Percentiles rank a stretch among this genome's conserved stretches.
Conservation (phyloP, 2,888 invertebrate species). For the Caenorhabditis sulstoni region DNA sequence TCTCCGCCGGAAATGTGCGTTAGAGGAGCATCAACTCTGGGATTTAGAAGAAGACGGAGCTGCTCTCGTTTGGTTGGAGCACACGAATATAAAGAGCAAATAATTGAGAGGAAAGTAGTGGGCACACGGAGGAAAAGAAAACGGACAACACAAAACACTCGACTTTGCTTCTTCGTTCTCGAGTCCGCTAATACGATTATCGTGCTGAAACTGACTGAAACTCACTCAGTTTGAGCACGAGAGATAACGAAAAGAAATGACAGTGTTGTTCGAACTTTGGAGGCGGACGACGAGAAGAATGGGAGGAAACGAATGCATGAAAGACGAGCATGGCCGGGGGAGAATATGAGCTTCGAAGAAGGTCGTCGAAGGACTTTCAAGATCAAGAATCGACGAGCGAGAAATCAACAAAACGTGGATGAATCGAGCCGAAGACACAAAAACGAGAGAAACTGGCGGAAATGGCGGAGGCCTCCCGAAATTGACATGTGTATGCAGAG, state of each 20-base stretch:
- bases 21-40: slow-evolving; percentile 18
- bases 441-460: slow-evolving; percentile 12
- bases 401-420: slow-evolving; percentile 15
- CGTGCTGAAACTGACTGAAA: slow-evolving; percentile 12
- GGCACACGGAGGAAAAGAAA: slow-evolving; percentile 1
- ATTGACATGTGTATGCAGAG: slow-evolving; percentile 54
- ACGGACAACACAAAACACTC: slow-evolving; percentile 33
- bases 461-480: slow-evolving; percentile 9
- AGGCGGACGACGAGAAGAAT: slow-evolving; percentile 1
- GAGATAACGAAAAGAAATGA: not conserved
- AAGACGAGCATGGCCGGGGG: slow-evolving; percentile 33
- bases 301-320: slow-evolving; percentile 23
- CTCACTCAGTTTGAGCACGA: no score
- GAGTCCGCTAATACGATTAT: slow-evolving; percentile 6
- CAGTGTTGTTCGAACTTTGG: slow-evolving; percentile 31
- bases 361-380: not conserved
- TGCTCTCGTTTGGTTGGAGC: slow-evolving; percentile 1
- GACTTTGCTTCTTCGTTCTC: slow-evolving; percentile 16
- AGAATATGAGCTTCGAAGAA: slow-evolving; percentile 24
- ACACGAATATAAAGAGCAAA: slow-evolving; percentile 22
- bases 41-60: slow-evolving; percentile 20
- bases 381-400: slow-evolving; percentile 16
- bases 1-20: slow-evolving; percentile 54
- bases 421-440: slow-evolving; percentile 8
- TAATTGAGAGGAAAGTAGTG: slow-evolving; percentile 19